Conservation (phyloP, 2,888 invertebrate species). For the Brachyptera risi region DNA sequence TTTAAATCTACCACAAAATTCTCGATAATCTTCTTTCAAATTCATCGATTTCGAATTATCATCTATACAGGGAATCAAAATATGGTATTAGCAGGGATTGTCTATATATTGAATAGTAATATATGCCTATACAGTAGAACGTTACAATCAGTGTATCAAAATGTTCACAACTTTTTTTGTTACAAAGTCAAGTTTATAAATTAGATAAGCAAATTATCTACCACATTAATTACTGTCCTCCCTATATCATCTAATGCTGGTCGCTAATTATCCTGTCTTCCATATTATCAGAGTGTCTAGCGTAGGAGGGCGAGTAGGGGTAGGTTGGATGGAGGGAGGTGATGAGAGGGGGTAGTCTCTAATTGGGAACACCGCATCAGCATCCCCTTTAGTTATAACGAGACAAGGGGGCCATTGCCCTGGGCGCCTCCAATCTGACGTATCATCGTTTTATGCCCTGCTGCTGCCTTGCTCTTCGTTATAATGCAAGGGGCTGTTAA, state of each 20-base stretch:
- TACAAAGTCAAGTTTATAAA: neutral
- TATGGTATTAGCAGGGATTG: too few species aligned
- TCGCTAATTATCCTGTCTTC: conserved; percentile 22
- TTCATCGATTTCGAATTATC: too few species aligned
- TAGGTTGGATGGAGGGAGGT: neutral
- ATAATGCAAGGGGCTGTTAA: conserved; percentile 16
- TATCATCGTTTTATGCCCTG: conserved; percentile 19
- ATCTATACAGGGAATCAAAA: too few species aligned
- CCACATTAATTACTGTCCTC: conserved; percentile 15
- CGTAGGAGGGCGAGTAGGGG: neutral
- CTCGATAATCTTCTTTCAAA: too few species aligned
- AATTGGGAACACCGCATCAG: conserved; percentile 23
- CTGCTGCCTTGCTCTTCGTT: neutral
- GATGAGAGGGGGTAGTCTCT: conserved; percentile 9
- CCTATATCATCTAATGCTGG: conserved; percentile 15
- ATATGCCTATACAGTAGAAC: too few species aligned
- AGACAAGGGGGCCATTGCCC: conserved; percentile 18
- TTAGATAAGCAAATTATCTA: conserved; percentile 14
- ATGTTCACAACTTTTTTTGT: neutral
- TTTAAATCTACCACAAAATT: too few species aligned
- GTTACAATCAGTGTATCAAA: too few species aligned
- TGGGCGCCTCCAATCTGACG: conserved; percentile 18
- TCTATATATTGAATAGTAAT: too few species aligned
- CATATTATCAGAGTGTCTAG: conserved; percentile 4
- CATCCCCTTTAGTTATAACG: conserved; percentile 16